A percentile compares a stretch with the other conserved stretches of the same genome.
phyloP scores from a whole-genome alignment of 2,888 invertebrate species.

The Drosophila siamana region DNA sequence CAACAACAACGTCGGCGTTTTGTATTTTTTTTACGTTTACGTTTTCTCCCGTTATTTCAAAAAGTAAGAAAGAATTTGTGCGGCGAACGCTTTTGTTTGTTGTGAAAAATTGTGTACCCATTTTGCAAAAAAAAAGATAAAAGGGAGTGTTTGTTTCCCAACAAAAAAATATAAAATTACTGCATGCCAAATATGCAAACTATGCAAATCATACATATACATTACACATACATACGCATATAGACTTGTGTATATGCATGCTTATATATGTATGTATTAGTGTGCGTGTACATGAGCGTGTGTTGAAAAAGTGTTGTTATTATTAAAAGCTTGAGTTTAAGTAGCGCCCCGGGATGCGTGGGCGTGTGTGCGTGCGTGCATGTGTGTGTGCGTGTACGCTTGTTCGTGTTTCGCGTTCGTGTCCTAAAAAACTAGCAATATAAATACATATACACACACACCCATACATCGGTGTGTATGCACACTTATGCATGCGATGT shows the following conservation, averaged over 20 bases:
- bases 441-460: constrained; percentile 21
- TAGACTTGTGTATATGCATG: neutral
- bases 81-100: constrained; percentile 69
- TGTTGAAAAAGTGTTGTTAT: constrained; percentile 18
- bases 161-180: neutral
- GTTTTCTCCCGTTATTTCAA: constrained; percentile 21
- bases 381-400: neutral
- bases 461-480: constrained; percentile 6
- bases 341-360: constrained; percentile 7
- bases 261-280: neutral
- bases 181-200: constrained; percentile 34
- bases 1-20: constrained; percentile 21
- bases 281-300: constrained; percentile 12
- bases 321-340: constrained; percentile 19
- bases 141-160: constrained; percentile 53
- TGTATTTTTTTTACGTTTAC: constrained; percentile 19
- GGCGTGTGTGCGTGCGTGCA: constrained; percentile 13
- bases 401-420: constrained; percentile 16
- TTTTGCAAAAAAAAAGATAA: constrained; percentile 44
- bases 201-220: constrained; percentile 27
- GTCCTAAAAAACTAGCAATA: constrained; percentile 30
- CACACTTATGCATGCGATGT: neutral
- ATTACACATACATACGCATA: constrained; percentile 1
- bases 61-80: constrained; percentile 49
- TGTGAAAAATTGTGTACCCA: constrained; percentile 80